These are phyloP conservation scores for Campoletis sonorensis DNA, from an alignment of 1,140 invertebrate species.

Conservation along the genomic window DNA sequence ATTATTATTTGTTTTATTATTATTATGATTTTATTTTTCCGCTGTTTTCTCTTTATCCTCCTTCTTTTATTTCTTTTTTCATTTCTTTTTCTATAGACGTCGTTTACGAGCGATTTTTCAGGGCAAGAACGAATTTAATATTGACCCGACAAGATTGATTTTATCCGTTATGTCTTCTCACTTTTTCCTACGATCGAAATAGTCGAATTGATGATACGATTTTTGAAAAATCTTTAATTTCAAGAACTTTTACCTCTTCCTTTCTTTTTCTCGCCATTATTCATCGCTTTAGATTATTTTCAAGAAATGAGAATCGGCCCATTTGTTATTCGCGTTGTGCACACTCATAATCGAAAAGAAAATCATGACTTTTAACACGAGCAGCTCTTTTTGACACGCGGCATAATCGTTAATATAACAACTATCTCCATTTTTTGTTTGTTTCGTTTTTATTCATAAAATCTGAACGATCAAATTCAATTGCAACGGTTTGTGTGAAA, in stretches of 20 bases:
- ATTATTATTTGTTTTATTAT: no score
- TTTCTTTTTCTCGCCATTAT: neutral
- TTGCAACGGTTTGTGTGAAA: slow-evolving; percentile 66
- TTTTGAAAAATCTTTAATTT: no score
- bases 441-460: slow-evolving; percentile 75
- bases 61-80: neutral
- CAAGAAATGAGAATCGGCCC: no score
- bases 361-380: neutral
- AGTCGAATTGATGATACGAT: no score
- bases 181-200: no score
- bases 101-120: slow-evolving; percentile 46
- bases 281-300: neutral
- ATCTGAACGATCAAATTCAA: slow-evolving; percentile 78
- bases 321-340: no score
- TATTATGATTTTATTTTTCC: neutral
- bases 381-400: slow-evolving; percentile 53
- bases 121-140: neutral
- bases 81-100: slow-evolving; percentile 62
- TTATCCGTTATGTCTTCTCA: no score
- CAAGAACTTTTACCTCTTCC: no score
- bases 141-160: no score
- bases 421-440: slow-evolving; percentile 60
- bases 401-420: slow-evolving; percentile 75
- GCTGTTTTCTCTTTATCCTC: neutral
- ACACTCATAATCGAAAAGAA: no score